Base-by-base conservation (phyloP, 64 coral and sea anemone genomes). In the Montipora foliosa region DNA sequence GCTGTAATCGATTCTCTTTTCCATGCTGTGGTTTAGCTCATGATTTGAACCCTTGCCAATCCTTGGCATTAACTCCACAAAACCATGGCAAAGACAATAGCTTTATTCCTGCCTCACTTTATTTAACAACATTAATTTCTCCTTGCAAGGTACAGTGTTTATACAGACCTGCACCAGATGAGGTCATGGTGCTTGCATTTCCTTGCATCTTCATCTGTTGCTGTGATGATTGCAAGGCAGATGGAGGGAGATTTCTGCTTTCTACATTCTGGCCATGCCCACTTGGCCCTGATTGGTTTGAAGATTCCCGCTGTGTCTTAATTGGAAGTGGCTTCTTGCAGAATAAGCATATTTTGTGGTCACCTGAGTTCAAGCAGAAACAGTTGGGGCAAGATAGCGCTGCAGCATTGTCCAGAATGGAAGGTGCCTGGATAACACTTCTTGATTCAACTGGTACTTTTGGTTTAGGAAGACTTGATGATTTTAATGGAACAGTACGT, bases 371-470 rank as follows among this genome's bases (percentile, higher is more conserved):
- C 4, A 98, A 61, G 15, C 78, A 98, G 79, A 74, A 95, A 67
- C 96, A 98, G 47, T 89, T 47, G 17, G 83, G 50, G 64, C 96
- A 98, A 0, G 96, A 89, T 15, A 82, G 58, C 52, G 88, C 87
- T 21, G 16, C 7, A 15, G 29, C 70, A 5, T 60, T 74, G 45
- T n/a, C 79, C 84, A 20, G 45, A 4, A n/a, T 53, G 19, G 90
- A 47, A 58, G 57, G 14, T 70, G 5, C 25, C 60, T 44, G 17
- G 17, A 19, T 72, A n/a, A 59, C 21, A 49, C 64, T 17, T 45
- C 22, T 86, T 86, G 82, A 86, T 51, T 86, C 82, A 47, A 86
- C 82, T 86, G 82, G 82, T 22, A 49, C 47, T 86, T 86, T 86
- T 15, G 44, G 45, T 84, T 61, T 20, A 61, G 21, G 53, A 25